These are phyloP conservation scores for Pyralis farinalis DNA, from an alignment of 2,888 invertebrate species.

Conservation along the genomic window DNA sequence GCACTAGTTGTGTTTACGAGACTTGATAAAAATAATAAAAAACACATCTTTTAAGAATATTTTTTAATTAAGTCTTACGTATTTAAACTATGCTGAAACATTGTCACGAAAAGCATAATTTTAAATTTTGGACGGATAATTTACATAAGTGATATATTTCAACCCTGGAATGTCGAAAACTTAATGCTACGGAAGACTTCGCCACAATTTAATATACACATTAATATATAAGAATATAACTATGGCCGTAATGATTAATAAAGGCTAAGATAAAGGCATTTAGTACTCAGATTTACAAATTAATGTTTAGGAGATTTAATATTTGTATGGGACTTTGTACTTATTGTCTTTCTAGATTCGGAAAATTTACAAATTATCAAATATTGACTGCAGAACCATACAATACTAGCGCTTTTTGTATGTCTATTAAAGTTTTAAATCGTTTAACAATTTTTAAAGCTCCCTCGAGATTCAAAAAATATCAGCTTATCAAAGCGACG, in stretches of 20 bases:
- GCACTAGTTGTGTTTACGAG: too few species aligned
- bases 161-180: background rate
- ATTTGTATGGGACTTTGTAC: too few species aligned
- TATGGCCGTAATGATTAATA: conserved; percentile 26
- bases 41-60: conserved; percentile 29
- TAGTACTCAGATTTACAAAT: background rate
- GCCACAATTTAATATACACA: too few species aligned
- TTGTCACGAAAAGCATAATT: conserved; percentile 43
- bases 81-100: conserved; percentile 30
- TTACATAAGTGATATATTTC: conserved; percentile 23
- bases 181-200: conserved; percentile 33
- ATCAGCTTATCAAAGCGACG: too few species aligned
- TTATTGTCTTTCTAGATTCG: too few species aligned
- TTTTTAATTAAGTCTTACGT: conserved; percentile 41
- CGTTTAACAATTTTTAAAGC: background rate
- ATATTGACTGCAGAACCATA: too few species aligned
- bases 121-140: conserved; percentile 65
- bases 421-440: too few species aligned
- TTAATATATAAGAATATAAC: conserved; percentile 10
- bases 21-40: too few species aligned
- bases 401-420: too few species aligned
- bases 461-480: background rate
- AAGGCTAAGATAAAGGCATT: conserved; percentile 14
- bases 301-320: too few species aligned
- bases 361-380: too few species aligned